Evolutionary conservation across 2,797 vertebrate genomes (phyloP).

Genomic region (Typhlichthys subterraneus): DNA sequence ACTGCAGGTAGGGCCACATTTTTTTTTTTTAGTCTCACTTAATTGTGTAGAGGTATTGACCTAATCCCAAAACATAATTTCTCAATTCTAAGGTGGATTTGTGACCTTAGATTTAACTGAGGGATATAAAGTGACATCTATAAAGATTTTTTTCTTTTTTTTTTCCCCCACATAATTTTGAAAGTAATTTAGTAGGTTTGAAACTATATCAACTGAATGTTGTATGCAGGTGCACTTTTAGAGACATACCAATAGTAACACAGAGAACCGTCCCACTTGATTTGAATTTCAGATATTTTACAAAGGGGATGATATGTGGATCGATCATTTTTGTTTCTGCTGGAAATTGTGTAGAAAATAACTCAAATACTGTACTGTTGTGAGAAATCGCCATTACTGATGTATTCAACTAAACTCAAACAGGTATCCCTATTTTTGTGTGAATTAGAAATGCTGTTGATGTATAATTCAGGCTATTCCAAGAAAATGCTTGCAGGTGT

Average conservation of each 20-base stretch:
- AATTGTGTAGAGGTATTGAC: conserved; percentile 2
- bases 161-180: not conserved
- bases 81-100: conserved; percentile 37
- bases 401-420: conserved; percentile 2
- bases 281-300: conserved; percentile 10
- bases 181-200: conserved; percentile 23
- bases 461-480: conserved; percentile 17
- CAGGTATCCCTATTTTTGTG: not conserved
- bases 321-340: conserved; percentile 21
- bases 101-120: conserved; percentile 45
- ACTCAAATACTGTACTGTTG: not conserved
- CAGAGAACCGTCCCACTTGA: conserved; percentile 21
- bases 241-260: conserved; percentile 43
- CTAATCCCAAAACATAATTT: conserved; percentile 21
- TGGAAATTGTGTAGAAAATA: conserved; percentile 4
- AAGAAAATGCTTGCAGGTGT: conserved; percentile 3
- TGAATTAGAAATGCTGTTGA: conserved; percentile 3
- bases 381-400: not conserved
- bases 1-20: too few relatives aligned
- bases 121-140: not conserved
- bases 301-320: not conserved
- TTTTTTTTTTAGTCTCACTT: too few relatives aligned
- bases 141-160: conserved; percentile 10
- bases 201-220: conserved; percentile 56
- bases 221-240: conserved; percentile 67